Conservation (phyloP, 2,113 vertebrate genomes). For the Brachyhypopomus occidentalis region DNA sequence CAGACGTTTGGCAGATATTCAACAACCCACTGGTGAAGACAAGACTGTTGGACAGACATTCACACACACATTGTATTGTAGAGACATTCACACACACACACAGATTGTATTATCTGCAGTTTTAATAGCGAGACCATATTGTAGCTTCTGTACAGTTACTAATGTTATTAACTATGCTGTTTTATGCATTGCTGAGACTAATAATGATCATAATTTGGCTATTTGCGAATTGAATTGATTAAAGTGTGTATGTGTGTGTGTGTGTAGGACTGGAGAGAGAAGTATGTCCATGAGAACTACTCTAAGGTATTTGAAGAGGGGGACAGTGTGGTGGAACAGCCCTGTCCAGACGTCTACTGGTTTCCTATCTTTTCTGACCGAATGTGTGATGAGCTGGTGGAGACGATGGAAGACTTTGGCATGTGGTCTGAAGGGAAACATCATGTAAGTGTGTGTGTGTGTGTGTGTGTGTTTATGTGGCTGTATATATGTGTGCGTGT, state of each 20-base stretch:
- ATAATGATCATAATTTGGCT: too few relatives aligned
- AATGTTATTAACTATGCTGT: too few relatives aligned
- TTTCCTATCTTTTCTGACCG: conserved; percentile 76
- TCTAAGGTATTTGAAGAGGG: conserved; percentile 70
- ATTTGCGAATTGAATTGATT: too few relatives aligned
- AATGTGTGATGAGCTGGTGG: conserved; percentile 79
- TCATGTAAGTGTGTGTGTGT: conserved; percentile 46
- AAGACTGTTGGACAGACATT: too few relatives aligned
- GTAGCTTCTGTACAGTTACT: too few relatives aligned
- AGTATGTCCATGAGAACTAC: conserved; percentile 79
- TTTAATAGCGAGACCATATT: too few relatives aligned
- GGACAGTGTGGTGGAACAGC: conserved; percentile 67
- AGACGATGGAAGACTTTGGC: conserved; percentile 79
- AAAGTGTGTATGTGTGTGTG: conserved; percentile 11
- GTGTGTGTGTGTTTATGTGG: too few relatives aligned
- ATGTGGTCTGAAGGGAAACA: conserved; percentile 82
- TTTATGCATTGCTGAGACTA: too few relatives aligned
- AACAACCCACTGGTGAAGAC: conserved; percentile 74
- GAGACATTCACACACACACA: neutral
- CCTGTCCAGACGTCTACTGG: conserved; percentile 82
- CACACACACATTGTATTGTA: conserved; percentile 1
- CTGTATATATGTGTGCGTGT: neutral
- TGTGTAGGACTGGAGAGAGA: conserved; percentile 78
- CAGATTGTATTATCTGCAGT: too few relatives aligned
- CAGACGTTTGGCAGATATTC: conserved; percentile 82